Conservation (phyloP, 2,888 invertebrate species). For the Netelia melanura region DNA sequence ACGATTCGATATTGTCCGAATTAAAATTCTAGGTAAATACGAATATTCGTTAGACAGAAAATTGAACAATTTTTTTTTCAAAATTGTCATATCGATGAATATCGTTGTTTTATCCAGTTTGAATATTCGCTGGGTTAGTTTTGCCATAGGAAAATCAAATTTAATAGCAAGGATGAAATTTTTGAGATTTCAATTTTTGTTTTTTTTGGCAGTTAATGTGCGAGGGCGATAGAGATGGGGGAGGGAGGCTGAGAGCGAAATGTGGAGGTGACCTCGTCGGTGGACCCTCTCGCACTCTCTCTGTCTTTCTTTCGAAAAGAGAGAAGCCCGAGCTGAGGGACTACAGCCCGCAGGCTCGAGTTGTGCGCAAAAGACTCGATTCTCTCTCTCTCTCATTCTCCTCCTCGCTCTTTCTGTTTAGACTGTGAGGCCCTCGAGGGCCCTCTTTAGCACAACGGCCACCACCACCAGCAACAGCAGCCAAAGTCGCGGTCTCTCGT, state of each 20-base stretch:
- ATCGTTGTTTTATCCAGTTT: too few relatives aligned
- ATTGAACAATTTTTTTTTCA: too few relatives aligned
- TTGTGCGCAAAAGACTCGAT: background rate
- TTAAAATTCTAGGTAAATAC: too few relatives aligned
- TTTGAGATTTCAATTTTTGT: constrained; percentile 1
- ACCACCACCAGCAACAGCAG: constrained; percentile 38
- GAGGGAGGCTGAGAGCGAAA: constrained; percentile 1
- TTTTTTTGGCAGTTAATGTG: constrained; percentile 9
- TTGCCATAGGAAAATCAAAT: too few relatives aligned
- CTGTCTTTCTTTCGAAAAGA: constrained; percentile 28
- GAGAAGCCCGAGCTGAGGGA: constrained; percentile 47
- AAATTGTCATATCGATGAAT: too few relatives aligned
- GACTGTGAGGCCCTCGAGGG: constrained; percentile 61
- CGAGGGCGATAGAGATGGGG: background rate
- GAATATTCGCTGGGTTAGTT: too few relatives aligned
- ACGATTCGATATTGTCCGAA: too few relatives aligned
- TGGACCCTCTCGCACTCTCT: constrained; percentile 18
- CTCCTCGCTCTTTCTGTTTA: constrained; percentile 58
- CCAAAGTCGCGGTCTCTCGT: constrained; percentile 55
- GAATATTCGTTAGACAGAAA: too few relatives aligned
- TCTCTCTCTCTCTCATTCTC: background rate
- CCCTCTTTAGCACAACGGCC: constrained; percentile 53
- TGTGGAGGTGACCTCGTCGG: constrained; percentile 65
- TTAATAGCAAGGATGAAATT: background rate
- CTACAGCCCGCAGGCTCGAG: constrained; percentile 49